A percentile compares a stretch with the other conserved stretches of the same genome.
phyloP scores from a whole-genome alignment of 2,113 vertebrate species.

The Tachysurus fulvidraco region DNA sequence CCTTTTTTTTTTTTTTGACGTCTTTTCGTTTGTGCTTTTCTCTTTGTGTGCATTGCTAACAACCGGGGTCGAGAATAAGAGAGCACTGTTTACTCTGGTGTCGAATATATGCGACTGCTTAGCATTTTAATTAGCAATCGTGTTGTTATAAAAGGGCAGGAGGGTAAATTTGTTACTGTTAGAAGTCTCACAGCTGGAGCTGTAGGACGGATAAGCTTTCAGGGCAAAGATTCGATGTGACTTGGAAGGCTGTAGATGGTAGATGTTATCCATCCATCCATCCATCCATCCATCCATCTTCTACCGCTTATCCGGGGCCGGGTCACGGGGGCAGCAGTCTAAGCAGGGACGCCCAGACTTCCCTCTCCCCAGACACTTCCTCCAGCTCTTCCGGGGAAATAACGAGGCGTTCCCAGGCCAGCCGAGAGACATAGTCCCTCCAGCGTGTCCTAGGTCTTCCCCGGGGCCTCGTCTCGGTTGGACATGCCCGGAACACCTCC shows the following conservation, averaged over 20 bases:
- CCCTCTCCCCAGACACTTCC: no score
- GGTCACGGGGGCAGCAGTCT: no score
- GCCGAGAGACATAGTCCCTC: no score
- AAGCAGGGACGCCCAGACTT: no score
- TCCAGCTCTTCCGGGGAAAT: no score
- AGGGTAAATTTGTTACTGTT: not conserved
- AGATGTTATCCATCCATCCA: not conserved
- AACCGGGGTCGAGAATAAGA: slow-evolving; percentile 16
- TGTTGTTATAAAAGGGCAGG: not conserved
- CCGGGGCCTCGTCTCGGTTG: no score
- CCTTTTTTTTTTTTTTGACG: slow-evolving; percentile 41
- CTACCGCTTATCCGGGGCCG: no score
- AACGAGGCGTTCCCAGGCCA: no score
- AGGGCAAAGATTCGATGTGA: not conserved
- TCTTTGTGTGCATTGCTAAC: slow-evolving; percentile 54
- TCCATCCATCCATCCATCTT: no score
- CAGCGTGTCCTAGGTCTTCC: no score
- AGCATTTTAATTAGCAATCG: slow-evolving; percentile 8
- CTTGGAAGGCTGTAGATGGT: not conserved
- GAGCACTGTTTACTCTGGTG: not conserved
- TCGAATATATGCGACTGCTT: slow-evolving; percentile 28
- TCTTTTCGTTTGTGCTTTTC: slow-evolving; percentile 45
- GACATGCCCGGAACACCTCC: no score
- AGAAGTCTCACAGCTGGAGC: not conserved
- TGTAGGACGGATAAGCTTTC: not conserved